A percentile compares a stretch with the other conserved stretches of the same genome.
These are phyloP conservation scores for Oxycera nigricornis DNA, from an alignment of 2,888 invertebrate species.

Conservation along the genomic window DNA sequence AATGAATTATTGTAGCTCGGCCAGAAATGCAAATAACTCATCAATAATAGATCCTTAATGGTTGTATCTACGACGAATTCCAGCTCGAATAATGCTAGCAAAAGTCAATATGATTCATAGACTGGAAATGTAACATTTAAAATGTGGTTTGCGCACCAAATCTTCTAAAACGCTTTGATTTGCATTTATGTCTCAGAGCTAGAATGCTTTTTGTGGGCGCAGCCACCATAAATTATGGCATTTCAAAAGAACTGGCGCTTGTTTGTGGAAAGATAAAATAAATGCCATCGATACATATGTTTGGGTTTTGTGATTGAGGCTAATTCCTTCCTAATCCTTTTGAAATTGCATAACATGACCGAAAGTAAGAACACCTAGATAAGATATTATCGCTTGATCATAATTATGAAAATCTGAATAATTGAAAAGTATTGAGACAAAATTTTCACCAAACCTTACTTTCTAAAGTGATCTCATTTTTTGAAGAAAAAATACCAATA, in stretches of 20 bases:
- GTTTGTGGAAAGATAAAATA: too few relatives aligned
- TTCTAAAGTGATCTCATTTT: too few relatives aligned
- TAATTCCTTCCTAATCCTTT: too few relatives aligned
- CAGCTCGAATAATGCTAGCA: not conserved
- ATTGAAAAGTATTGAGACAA: too few relatives aligned
- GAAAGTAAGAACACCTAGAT: too few relatives aligned
- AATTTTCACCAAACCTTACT: too few relatives aligned
- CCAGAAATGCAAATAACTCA: conserved; percentile 23
- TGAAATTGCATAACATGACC: too few relatives aligned
- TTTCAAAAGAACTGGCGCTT: too few relatives aligned
- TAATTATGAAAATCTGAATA: too few relatives aligned
- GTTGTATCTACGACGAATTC: not conserved
- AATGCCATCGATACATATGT: not conserved
- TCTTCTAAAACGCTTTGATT: conserved; percentile 1
- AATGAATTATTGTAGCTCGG: conserved; percentile 14
- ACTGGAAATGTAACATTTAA: not conserved
- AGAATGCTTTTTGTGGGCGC: conserved; percentile 7
- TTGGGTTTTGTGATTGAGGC: too few relatives aligned
- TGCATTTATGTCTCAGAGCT: not conserved
- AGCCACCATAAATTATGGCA: conserved; percentile 8
- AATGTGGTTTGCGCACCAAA: not conserved
- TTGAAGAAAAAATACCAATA: too few relatives aligned
- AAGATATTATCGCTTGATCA: too few relatives aligned
- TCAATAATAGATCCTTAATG: conserved; percentile 3
- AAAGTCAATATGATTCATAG: conserved; percentile 6